Evolutionary conservation across 92 coral and sea anemone genomes (phyloP).

Genomic region (Anthopleura xanthogrammica): DNA sequence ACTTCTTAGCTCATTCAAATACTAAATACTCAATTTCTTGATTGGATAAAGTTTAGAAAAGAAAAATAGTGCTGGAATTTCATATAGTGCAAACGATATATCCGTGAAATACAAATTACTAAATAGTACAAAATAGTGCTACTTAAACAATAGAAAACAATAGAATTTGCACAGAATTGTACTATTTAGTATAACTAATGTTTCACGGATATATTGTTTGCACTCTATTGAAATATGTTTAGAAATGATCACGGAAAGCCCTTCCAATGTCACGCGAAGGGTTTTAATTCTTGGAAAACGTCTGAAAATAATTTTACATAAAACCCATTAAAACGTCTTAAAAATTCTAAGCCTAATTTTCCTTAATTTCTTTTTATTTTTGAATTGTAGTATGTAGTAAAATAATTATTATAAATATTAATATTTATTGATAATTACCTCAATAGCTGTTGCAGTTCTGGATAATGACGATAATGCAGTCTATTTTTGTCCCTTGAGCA

Average conservation of each 20-base stretch:
- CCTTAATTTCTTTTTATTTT: no score
- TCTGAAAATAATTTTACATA: neutral
- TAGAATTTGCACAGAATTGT: no score
- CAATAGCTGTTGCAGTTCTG: neutral
- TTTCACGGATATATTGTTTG: no score
- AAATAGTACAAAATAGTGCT: no score
- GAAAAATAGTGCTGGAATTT: neutral
- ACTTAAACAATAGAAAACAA: no score
- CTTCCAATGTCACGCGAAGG: neutral
- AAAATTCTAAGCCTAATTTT: neutral
- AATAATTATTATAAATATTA: no score
- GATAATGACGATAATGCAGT: neutral
- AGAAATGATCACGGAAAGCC: neutral
- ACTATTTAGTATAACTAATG: no score
- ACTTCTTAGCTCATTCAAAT: neutral
- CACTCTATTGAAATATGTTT: neutral
- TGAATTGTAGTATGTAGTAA: no score
- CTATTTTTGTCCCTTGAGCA: neutral
- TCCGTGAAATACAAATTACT: no score
- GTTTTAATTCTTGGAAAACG: neutral
- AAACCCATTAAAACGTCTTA: neutral
- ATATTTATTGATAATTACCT: no score
- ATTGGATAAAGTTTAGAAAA: neutral
- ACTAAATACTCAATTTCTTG: neutral
- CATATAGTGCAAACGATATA: no score